Conservation (phyloP, 2,797 vertebrate species). For the Coregonus suidteri region DNA sequence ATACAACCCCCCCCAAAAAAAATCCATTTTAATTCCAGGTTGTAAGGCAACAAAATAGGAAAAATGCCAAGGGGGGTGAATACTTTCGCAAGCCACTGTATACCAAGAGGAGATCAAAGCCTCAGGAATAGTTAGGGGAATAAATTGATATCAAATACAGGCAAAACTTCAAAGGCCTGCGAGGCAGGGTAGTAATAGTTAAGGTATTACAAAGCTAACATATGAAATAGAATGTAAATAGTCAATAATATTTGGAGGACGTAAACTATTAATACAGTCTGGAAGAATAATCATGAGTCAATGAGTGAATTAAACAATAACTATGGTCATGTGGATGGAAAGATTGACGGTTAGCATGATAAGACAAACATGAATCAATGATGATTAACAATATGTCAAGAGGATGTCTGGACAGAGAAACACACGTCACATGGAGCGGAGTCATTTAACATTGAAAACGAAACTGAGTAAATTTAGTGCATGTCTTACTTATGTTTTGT, state of each 20-base stretch:
- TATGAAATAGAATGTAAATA: neutral
- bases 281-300: neutral
- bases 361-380: neutral
- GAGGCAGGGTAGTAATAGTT: constrained; percentile 36
- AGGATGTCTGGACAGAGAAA: neutral
- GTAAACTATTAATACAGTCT: no score
- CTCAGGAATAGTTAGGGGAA: constrained; percentile 47
- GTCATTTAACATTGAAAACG: neutral
- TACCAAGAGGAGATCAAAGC: constrained; percentile 52
- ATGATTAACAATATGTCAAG: neutral
- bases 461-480: neutral
- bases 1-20: no score
- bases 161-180: constrained; percentile 61
- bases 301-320: constrained; percentile 7
- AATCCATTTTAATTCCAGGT: no score
- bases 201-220: neutral
- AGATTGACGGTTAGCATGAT: constrained; percentile 20
- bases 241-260: neutral
- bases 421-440: no score
- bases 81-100: neutral
- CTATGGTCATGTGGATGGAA: constrained; percentile 15
- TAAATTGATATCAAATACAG: constrained; percentile 37
- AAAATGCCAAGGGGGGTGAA: no score
- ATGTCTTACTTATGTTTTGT: neutral
- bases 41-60: no score